These are phyloP conservation scores for Mimachlamys varia DNA, from an alignment of 2,888 invertebrate genomes.

Conservation along the genomic window DNA sequence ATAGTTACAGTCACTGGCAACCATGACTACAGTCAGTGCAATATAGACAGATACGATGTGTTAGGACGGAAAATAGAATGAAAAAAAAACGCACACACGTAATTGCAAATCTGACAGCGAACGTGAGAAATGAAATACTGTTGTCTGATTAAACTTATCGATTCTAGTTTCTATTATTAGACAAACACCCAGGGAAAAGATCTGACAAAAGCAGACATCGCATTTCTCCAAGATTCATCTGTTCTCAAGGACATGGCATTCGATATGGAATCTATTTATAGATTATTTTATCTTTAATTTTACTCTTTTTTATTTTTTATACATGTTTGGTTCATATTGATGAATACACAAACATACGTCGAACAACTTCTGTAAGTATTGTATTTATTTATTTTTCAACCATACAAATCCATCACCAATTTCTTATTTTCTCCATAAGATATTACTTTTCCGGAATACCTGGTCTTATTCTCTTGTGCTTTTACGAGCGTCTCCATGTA, in stretches of 20 bases:
- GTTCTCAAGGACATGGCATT: not conserved
- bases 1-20: no score
- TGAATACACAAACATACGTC: no score
- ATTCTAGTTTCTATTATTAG: not conserved
- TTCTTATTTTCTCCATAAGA: no score
- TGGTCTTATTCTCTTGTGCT: no score
- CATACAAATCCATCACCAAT: no score
- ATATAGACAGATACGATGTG: no score
- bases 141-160: slow-evolving; percentile 13
- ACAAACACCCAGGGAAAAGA: not conserved
- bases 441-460: no score
- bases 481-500: no score
- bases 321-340: not conserved
- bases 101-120: not conserved
- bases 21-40: no score
- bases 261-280: not conserved
- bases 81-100: not conserved
- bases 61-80: not conserved
- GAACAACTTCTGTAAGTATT: no score
- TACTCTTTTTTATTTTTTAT: not conserved
- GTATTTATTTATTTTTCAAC: no score
- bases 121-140: not conserved
- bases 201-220: not conserved
- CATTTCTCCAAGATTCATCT: not conserved
- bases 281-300: not conserved